Evolutionary conservation across 2,888 invertebrate genomes (phyloP).

Genomic region (Hypsopygia costalis): DNA sequence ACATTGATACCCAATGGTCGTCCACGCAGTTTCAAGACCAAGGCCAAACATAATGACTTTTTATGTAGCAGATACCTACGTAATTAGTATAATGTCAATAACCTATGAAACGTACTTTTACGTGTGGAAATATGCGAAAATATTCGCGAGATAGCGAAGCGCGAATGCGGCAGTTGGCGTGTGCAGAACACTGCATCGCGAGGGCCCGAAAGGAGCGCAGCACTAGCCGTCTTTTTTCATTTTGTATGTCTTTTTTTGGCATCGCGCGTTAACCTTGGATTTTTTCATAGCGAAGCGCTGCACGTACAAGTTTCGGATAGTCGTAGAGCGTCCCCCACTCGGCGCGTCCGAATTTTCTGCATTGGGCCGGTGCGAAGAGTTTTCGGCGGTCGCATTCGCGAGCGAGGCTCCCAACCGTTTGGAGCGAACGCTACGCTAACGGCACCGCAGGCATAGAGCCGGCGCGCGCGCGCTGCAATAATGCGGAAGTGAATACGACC

Average conservation of each 20-base stretch:
- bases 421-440: constrained; percentile 56
- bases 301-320: constrained; percentile 74
- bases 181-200: constrained; percentile 66
- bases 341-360: constrained; percentile 78
- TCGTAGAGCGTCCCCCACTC: constrained; percentile 78
- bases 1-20: constrained; percentile 2
- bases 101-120: constrained; percentile 17
- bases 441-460: constrained; percentile 35
- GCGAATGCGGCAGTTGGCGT: constrained; percentile 30
- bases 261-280: constrained; percentile 78
- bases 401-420: constrained; percentile 69
- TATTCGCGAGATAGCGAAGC: neutral
- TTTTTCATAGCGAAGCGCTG: constrained; percentile 76
- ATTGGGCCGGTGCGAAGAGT: constrained; percentile 73
- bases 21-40: constrained; percentile 14
- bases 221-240: constrained; percentile 75
- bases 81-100: constrained; percentile 21
- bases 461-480: constrained; percentile 63
- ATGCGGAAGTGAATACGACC: constrained; percentile 75
- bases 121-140: constrained; percentile 5
- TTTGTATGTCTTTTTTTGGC: constrained; percentile 80
- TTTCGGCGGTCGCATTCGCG: constrained; percentile 79
- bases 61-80: constrained; percentile 10
- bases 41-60: constrained; percentile 14
- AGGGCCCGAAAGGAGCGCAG: constrained; percentile 66